Conservation (phyloP, 2,113 vertebrate genomes). For the Anhinga anhinga region DNA sequence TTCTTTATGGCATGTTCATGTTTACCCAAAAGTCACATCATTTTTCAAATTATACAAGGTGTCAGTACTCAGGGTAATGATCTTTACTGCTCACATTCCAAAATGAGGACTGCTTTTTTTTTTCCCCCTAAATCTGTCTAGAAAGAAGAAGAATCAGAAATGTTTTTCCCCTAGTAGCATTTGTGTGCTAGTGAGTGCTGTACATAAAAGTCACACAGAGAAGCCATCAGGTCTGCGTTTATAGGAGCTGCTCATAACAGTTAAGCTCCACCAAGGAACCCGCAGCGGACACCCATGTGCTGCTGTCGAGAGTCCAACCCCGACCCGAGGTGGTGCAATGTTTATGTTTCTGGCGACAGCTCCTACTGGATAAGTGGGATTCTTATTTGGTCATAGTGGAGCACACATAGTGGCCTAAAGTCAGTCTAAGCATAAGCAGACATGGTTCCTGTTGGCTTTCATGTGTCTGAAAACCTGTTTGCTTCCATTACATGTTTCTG, state of each 20-base stretch:
- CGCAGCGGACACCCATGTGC: rapidly evolving
- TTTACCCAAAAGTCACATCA: slow-evolving; percentile 69
- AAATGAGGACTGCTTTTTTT: neutral
- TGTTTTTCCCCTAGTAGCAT: neutral
- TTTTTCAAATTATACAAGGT: slow-evolving; percentile 72
- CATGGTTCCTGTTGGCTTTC: neutral
- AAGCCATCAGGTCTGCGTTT: neutral
- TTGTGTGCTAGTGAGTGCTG: neutral
- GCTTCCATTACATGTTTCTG: neutral
- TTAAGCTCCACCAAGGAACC: neutral
- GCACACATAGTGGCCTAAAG: neutral
- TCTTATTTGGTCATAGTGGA: neutral
- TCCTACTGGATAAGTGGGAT: neutral
- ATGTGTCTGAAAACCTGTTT: neutral
- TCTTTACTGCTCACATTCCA: slow-evolving; percentile 51
- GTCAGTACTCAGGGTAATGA: slow-evolving; percentile 46
- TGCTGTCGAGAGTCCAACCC: rapidly evolving
- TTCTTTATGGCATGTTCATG: slow-evolving; percentile 55
- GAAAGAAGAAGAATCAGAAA: neutral
- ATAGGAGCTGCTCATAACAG: neutral
- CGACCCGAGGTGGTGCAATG: rapidly evolving
- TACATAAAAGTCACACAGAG: neutral
- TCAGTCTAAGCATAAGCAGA: neutral
- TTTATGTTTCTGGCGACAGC: neutral
- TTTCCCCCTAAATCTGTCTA: neutral